These are phyloP conservation scores for Acanthacorydalis orientalis DNA, from an alignment of 2,888 invertebrate species.

Conservation along the genomic window DNA sequence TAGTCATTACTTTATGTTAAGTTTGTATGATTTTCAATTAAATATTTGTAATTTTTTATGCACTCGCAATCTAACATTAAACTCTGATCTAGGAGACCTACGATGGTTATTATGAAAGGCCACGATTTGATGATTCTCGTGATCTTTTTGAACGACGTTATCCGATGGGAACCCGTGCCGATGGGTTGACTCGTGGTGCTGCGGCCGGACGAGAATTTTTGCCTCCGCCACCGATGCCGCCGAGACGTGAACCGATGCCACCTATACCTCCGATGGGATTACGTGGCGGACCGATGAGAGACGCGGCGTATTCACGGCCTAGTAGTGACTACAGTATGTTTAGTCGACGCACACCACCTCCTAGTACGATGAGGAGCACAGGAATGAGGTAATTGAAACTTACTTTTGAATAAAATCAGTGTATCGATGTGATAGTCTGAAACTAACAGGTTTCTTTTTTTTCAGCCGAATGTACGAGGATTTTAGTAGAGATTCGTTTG, in stretches of 20 bases:
- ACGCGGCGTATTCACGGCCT: constrained; percentile 38
- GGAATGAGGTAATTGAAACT: constrained; percentile 15
- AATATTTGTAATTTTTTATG: too few relatives aligned
- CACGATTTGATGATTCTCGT: constrained; percentile 56
- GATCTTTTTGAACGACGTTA: constrained; percentile 72
- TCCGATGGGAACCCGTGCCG: constrained; percentile 39
- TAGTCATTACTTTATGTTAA: not conserved
- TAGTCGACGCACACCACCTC: constrained; percentile 63
- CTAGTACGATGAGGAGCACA: constrained; percentile 20
- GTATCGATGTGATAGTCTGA: too few relatives aligned
- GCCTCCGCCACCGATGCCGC: constrained; percentile 55
- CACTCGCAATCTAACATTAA: not conserved
- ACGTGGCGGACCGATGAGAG: constrained; percentile 45
- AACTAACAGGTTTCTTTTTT: constrained; percentile 10
- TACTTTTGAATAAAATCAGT: not conserved
- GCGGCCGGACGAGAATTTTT: constrained; percentile 45
- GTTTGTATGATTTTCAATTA: not conserved
- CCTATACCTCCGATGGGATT: constrained; percentile 51
- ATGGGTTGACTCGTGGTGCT: constrained; percentile 26
- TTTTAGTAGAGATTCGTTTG: constrained; percentile 76
- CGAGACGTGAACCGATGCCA: constrained; percentile 60
- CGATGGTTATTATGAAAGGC: constrained; percentile 65
- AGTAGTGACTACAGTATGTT: constrained; percentile 59
- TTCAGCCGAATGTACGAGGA: constrained; percentile 62
- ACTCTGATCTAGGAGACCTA: constrained; percentile 41